Conservation (phyloP, 2,113 vertebrate genomes). For the Maccullochella peelii region DNA sequence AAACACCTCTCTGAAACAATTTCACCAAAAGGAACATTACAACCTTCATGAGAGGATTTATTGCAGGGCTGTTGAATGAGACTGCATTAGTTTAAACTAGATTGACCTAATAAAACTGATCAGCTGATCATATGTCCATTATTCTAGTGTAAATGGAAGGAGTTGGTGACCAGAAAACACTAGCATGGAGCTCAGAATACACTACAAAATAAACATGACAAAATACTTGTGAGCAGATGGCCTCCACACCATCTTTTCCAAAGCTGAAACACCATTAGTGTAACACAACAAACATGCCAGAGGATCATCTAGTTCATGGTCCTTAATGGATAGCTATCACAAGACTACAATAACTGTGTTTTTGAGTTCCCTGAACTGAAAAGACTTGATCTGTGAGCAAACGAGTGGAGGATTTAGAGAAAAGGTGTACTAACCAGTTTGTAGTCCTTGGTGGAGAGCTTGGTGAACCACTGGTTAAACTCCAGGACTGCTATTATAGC, state of each 20-base stretch:
- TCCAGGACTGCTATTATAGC: constrained; percentile 96
- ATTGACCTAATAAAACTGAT: neutral
- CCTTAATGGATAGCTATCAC: neutral
- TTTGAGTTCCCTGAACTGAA: neutral
- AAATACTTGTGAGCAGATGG: neutral
- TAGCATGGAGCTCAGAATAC: neutral
- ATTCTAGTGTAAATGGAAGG: neutral
- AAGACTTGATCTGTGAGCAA: neutral
- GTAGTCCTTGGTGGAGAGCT: constrained; percentile 94
- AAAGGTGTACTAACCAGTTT: constrained; percentile 90
- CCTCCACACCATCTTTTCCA: neutral
- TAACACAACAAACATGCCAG: neutral
- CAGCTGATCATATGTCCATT: neutral
- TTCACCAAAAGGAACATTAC: neutral
- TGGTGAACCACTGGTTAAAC: constrained; percentile 99
- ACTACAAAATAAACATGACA: neutral
- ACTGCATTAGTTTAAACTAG: neutral
- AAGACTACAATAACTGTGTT: neutral
- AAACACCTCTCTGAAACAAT: neutral
- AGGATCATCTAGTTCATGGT: neutral
- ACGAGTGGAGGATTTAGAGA: neutral
- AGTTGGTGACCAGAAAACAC: neutral
- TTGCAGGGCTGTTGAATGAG: neutral
- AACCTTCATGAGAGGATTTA: neutral
- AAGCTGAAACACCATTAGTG: neutral